Base-by-base conservation (phyloP, 2,113 vertebrate species). In the Myrmecobius fasciatus region DNA sequence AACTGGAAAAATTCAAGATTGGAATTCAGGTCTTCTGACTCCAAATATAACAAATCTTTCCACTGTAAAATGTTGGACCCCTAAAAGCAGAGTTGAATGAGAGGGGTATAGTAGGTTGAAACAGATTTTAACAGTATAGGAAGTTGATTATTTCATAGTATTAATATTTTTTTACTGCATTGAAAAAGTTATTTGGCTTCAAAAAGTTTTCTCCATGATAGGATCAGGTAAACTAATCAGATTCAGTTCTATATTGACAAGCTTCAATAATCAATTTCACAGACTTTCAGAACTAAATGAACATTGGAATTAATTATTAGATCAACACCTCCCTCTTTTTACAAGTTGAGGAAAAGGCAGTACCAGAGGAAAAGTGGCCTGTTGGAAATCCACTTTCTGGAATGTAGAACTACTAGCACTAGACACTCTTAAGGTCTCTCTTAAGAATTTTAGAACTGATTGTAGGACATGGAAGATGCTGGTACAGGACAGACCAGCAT, bases 171-270 rank as follows among this genome's bases (percentile, higher is more conserved):
- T 60, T 95, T 53, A 75, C 26, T 95, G 53, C 26, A 60, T 97
- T 97, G 60, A 94, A 96, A 94, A 96, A 96, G 94, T 95, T 90
- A 93, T 56, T 94, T 94, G 96, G 88, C 83, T 60, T 96, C 88
- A 89, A 96, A 91, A 97, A 92, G 94, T 95, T 90, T 92, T 52
- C 54, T 90, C 93, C 94, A 54, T 90, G 25, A 43, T 95, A 90
- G 51, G 92, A 96, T 97, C 96, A 95, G 56, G 91, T 96, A 91
- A 90, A 94, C 93, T 94, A 53, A 90, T 94, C 96, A 89, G 52
- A 52, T 94, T 93, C 93, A 95, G 92, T 89, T 92, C 88, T 96
- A 94, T 97, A 95, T 46, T 89, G 89, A 96, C 92, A 97, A 93
- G 28, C 95, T 54, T 94, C 88, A 97, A 96, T 95, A 96, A 97